A percentile compares a stretch with the other conserved stretches of the same genome.
Conservation (phyloP, 2,797 vertebrate species). For the Anguilla megastoma region DNA sequence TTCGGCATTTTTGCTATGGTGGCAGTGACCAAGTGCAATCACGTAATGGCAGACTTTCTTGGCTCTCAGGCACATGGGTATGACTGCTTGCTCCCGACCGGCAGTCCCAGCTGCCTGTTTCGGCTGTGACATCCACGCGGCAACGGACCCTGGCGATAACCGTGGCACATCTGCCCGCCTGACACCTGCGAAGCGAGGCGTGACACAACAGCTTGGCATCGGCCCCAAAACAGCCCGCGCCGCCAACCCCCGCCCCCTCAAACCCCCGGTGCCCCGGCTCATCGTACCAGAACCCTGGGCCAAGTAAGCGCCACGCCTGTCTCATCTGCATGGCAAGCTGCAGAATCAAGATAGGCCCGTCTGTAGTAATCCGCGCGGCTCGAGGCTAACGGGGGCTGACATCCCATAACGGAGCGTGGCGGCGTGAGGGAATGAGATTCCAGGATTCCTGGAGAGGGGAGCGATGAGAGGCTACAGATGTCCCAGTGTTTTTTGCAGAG, state of each 20-base stretch:
- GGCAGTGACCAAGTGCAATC: background rate
- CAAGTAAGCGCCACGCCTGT: constrained; percentile 19
- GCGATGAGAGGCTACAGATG: background rate
- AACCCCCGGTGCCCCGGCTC: background rate
- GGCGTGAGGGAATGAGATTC: constrained; percentile 14
- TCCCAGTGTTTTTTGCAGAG: constrained; percentile 4
- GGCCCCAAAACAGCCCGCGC: background rate
- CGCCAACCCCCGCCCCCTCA: background rate
- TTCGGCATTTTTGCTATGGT: background rate
- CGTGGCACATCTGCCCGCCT: background rate
- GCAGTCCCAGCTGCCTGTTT: constrained; percentile 4
- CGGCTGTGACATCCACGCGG: background rate
- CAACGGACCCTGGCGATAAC: background rate
- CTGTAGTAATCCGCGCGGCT: constrained; percentile 28
- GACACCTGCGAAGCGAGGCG: constrained; percentile 5
- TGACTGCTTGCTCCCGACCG: background rate
- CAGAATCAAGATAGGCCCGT: constrained; percentile 34
- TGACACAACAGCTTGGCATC: constrained; percentile 6
- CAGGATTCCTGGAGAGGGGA: constrained; percentile 19
- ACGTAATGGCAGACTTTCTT: background rate
- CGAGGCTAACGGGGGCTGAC: constrained; percentile 31
- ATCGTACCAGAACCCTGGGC: constrained; percentile 13
- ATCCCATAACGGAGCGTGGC: constrained; percentile 18
- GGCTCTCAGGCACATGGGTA: background rate
- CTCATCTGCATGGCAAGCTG: constrained; percentile 34